Conservation (phyloP, 1,140 invertebrate species). For the Bombus sylvicola region DNA sequence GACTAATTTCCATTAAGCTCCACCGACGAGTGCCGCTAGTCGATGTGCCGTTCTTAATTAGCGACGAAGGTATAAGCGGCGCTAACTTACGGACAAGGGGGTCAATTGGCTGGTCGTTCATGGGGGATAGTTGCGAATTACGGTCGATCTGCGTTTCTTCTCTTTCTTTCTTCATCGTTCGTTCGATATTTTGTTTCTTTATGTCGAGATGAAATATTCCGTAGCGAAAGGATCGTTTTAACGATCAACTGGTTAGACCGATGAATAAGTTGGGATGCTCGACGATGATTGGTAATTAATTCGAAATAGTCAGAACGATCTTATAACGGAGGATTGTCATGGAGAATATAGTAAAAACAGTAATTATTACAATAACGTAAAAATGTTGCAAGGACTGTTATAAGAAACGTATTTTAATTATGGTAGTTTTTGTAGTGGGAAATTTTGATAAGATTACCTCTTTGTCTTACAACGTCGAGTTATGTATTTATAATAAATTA, state of each 20-base stretch:
- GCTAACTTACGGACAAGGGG: slow-evolving; percentile 50
- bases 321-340: not conserved
- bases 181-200: not conserved
- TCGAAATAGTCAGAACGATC: not conserved
- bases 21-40: slow-evolving; percentile 17
- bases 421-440: too few species aligned
- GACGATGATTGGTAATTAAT: not conserved
- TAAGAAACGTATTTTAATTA: not conserved
- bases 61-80: slow-evolving; percentile 43
- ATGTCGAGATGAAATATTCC: not conserved
- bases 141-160: not conserved
- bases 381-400: not conserved
- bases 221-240: not conserved
- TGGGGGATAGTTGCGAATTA: slow-evolving; percentile 15
- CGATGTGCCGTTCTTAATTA: slow-evolving; percentile 62
- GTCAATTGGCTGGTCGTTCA: slow-evolving; percentile 22
- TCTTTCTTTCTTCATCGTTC: not conserved
- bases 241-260: not conserved
- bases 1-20: slow-evolving; percentile 63
- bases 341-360: not conserved
- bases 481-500: not conserved
- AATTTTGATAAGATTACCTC: not conserved
- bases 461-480: too few species aligned
- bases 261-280: too few species aligned
- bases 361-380: not conserved